Percentiles rank a stretch among this genome's conserved stretches.
Conservation (phyloP, 2,797 vertebrate species). For the Otolemur crassicaudatus region DNA sequence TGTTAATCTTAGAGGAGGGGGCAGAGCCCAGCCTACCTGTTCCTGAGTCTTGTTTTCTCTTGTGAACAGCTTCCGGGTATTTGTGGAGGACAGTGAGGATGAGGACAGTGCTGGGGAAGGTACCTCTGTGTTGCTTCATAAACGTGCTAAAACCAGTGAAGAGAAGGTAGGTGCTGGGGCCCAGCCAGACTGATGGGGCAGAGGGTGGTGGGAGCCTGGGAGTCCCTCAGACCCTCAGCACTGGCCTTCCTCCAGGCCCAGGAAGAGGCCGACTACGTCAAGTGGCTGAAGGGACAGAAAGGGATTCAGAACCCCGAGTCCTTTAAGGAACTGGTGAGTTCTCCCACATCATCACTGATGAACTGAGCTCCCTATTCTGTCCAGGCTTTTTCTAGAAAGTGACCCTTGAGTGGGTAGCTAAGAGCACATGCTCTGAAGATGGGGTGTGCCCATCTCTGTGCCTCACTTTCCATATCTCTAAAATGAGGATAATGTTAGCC, state of each 20-base stretch:
- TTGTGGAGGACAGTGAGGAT: slow-evolving; percentile 91
- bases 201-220: slow-evolving; percentile 65
- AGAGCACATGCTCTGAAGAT: not conserved
- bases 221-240: not conserved
- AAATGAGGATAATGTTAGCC: not conserved
- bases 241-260: slow-evolving; percentile 86
- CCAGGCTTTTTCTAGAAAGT: not conserved
- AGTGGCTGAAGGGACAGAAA: slow-evolving; percentile 94
- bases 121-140: slow-evolving; percentile 87
- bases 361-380: rapidly evolving
- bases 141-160: slow-evolving; percentile 88
- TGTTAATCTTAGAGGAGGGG: not conserved
- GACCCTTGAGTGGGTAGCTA: not conserved
- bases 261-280: slow-evolving; percentile 92
- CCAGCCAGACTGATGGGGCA: rapidly evolving
- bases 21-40: not conserved
- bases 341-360: rapidly evolving
- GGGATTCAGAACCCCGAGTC: slow-evolving; percentile 86
- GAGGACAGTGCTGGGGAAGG: slow-evolving; percentile 75
- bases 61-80: slow-evolving; percentile 89
- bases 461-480: not conserved
- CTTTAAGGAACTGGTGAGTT: slow-evolving; percentile 92
- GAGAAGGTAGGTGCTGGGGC: slow-evolving; percentile 89
- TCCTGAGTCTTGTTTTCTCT: not conserved
- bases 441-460: not conserved